Evolutionary conservation across 1,140 invertebrate genomes (phyloP), one percentile per base, ranked within the genome.

Genomic region (Mamestra configurata): DNA sequence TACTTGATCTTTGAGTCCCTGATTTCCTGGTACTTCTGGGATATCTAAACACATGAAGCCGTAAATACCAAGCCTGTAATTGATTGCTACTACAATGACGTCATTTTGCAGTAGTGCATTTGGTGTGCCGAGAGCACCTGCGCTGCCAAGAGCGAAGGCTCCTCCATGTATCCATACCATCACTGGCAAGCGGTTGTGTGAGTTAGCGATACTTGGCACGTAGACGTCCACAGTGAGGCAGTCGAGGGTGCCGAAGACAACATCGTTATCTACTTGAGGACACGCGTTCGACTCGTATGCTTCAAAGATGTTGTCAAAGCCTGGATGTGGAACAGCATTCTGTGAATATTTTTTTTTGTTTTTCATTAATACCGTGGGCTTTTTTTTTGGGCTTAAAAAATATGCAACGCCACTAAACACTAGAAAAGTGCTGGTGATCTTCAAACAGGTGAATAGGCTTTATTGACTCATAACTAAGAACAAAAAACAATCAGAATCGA

Each of bases 11-110:
- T 77, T 77, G 5, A 81, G 73, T 1, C 79, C 79, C 22, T 71
- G 64, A 18, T 81, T 81, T 24, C 79, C 79, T 10, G 73, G 40
- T 46, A 72, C 66, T 20, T 46, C 51, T 15, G 64, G 61, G 7
- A 20, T 49, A 15, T 80, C 79, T n/a, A 55, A 5, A 18, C 79
- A 80, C 24, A 77, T 22, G 53, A 80, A 80, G 2, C 79, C 79
- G 27, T 77, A 80, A 46, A 46, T n/a, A 11, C 79, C 79, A 2
- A 80, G 61, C n/a, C 79, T 64, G 27, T 80, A 80, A 55, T 80
- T 76, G 4, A 80, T 35, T 15, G 53, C 18, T 8, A 80, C 79
- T 0, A 77, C 18, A 4, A 80, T 71, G 5, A 80, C 73, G 49
- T 77, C 71, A 35, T 80, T 46, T 24, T 11, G 37, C 7, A 80